Evolutionary conservation across 2,888 invertebrate genomes (phyloP).

Genomic region (Tiliacea citrago): DNA sequence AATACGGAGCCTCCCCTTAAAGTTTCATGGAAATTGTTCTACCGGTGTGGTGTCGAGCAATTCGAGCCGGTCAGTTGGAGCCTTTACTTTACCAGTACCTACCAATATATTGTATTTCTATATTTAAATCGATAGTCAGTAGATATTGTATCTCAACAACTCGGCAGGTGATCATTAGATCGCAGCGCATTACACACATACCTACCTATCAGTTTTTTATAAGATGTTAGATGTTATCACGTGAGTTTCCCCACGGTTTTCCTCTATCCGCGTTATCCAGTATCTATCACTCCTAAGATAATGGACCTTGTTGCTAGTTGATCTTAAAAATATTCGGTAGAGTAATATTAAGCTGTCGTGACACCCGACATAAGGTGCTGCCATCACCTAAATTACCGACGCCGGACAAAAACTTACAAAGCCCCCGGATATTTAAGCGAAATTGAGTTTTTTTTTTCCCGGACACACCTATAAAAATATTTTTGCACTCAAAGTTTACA

Average conservation of each 20-base stretch:
- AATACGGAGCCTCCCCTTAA: too few relatives aligned
- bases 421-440: too few relatives aligned
- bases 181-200: neutral
- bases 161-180: conserved; percentile 8
- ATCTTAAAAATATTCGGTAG: neutral
- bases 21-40: too few relatives aligned
- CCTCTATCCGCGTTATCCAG: neutral
- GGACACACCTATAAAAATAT: too few relatives aligned
- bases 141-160: neutral
- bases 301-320: neutral
- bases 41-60: too few relatives aligned
- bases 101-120: neutral
- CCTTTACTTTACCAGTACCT: too few relatives aligned
- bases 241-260: conserved; percentile 29
- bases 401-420: too few relatives aligned
- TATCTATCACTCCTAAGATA: conserved; percentile 5
- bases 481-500: too few relatives aligned
- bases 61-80: too few relatives aligned
- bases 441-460: too few relatives aligned
- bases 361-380: neutral
- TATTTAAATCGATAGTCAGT: neutral
- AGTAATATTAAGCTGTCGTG: neutral
- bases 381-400: too few relatives aligned
- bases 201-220: neutral
- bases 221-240: neutral